Percentiles rank a stretch among this genome's conserved stretches.
Evolutionary conservation across 2,113 vertebrate genomes (phyloP).

Genomic region (Xenopus borealis): DNA sequence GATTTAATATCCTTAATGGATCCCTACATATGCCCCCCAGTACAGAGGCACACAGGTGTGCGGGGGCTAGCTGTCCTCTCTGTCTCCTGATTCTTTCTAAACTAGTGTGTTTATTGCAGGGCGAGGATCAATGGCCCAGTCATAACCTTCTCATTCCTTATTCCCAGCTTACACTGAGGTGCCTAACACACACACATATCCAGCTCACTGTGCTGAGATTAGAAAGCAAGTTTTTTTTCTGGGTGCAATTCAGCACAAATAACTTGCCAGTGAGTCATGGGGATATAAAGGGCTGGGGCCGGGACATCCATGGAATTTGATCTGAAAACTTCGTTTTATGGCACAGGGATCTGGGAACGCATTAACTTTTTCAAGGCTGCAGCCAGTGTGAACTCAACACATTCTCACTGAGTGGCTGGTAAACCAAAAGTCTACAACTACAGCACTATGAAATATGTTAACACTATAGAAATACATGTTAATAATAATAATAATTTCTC

Average conservation of each 20-base stretch:
- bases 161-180: slow-evolving; percentile 1
- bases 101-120: background rate
- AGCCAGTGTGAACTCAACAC: background rate
- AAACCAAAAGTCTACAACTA: too few relatives aligned
- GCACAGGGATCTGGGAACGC: background rate
- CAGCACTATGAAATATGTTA: too few relatives aligned
- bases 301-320: slow-evolving; percentile 43
- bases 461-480: too few relatives aligned
- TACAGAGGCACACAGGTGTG: too few relatives aligned
- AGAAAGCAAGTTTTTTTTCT: slow-evolving; percentile 7
- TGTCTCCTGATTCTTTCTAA: too few relatives aligned
- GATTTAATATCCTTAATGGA: too few relatives aligned
- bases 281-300: slow-evolving; percentile 31
- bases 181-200: background rate
- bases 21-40: too few relatives aligned
- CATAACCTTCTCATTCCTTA: background rate
- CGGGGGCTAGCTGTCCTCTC: background rate
- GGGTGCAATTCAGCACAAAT: slow-evolving; percentile 24
- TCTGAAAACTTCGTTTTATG: slow-evolving; percentile 33
- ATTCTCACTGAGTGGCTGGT: too few relatives aligned
- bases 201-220: background rate
- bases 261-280: slow-evolving; percentile 31
- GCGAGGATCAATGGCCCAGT: background rate
- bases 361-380: slow-evolving; percentile 3
- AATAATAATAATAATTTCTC: too few relatives aligned